Conservation (phyloP, 2,888 invertebrate genomes). For the Agrilus biguttatus region DNA sequence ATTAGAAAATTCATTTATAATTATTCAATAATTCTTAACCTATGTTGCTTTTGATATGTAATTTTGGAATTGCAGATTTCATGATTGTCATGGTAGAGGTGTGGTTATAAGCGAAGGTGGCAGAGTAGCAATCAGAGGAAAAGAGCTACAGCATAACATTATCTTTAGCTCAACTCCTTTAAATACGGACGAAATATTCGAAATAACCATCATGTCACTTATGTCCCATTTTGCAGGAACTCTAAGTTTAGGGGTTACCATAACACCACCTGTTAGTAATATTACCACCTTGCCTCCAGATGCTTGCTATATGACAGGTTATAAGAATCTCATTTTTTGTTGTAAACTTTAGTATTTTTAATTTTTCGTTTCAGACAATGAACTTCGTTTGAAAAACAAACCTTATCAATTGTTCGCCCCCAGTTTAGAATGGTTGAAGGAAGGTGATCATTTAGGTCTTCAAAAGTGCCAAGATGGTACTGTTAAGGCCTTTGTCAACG, state of each 20-base stretch:
- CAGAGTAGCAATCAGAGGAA: constrained; percentile 45
- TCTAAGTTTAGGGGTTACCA: constrained; percentile 66
- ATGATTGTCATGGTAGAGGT: constrained; percentile 55
- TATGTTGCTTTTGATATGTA: neutral
- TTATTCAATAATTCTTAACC: neutral
- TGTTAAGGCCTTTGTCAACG: constrained; percentile 65
- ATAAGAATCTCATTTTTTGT: constrained; percentile 6
- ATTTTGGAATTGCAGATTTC: constrained; percentile 30
- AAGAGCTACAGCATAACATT: constrained; percentile 36
- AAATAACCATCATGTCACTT: constrained; percentile 53
- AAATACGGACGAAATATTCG: constrained; percentile 63
- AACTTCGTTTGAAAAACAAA: constrained; percentile 52
- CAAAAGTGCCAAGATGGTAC: constrained; percentile 55
- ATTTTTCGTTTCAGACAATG: constrained; percentile 37
- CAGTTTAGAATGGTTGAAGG: constrained; percentile 66
- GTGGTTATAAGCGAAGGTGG: constrained; percentile 52
- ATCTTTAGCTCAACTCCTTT: constrained; percentile 61
- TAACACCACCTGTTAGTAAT: constrained; percentile 39
- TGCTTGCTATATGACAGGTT: constrained; percentile 53
- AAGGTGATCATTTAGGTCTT: constrained; percentile 64
- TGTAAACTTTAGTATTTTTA: neutral
- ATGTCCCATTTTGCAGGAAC: constrained; percentile 55
- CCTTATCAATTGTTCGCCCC: constrained; percentile 53
- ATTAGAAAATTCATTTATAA: neutral
- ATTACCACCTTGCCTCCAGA: constrained; percentile 52